Evolutionary conservation across 2,888 invertebrate genomes (phyloP).

Genomic region (Adineta ricciae): DNA sequence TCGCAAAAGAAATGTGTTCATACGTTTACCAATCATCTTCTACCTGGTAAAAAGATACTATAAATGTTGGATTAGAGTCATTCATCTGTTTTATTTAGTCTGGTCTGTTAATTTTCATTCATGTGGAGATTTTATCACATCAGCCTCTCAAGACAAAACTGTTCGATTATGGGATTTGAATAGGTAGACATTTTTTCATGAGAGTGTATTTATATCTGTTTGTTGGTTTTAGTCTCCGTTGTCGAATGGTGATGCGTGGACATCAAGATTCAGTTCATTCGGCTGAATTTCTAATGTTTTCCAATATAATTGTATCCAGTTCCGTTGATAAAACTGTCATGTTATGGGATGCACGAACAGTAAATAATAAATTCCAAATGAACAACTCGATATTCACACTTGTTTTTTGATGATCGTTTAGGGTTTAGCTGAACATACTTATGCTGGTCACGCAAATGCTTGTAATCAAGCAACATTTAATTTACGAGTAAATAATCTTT

Average conservation of each 20-base stretch:
- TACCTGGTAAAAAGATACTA: constrained; percentile 40
- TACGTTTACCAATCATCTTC: constrained; percentile 49
- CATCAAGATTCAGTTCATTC: constrained; percentile 50
- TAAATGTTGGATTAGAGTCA: not conserved
- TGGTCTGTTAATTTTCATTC: constrained; percentile 50
- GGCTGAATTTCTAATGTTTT: constrained; percentile 47
- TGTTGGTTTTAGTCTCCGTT: constrained; percentile 40
- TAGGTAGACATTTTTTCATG: constrained; percentile 37
- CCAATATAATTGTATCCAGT: constrained; percentile 47
- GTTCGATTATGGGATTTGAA: constrained; percentile 49
- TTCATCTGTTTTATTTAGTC: constrained; percentile 40
- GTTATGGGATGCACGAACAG: constrained; percentile 50
- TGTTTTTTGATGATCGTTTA: not conserved
- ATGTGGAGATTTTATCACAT: constrained; percentile 49
- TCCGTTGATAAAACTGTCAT: constrained; percentile 50
- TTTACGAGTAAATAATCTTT: constrained; percentile 40
- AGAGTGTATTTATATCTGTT: too few relatives aligned
- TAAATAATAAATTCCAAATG: constrained; percentile 36
- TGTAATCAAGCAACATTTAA: constrained; percentile 48
- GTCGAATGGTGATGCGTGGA: constrained; percentile 47
- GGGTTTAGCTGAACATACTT: constrained; percentile 34
- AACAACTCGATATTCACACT: not conserved
- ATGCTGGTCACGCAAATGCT: constrained; percentile 47
- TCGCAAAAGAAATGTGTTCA: constrained; percentile 47
- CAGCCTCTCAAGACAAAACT: constrained; percentile 49